Conservation (phyloP, 2,797 vertebrate genomes). For the Trachurus trachurus region DNA sequence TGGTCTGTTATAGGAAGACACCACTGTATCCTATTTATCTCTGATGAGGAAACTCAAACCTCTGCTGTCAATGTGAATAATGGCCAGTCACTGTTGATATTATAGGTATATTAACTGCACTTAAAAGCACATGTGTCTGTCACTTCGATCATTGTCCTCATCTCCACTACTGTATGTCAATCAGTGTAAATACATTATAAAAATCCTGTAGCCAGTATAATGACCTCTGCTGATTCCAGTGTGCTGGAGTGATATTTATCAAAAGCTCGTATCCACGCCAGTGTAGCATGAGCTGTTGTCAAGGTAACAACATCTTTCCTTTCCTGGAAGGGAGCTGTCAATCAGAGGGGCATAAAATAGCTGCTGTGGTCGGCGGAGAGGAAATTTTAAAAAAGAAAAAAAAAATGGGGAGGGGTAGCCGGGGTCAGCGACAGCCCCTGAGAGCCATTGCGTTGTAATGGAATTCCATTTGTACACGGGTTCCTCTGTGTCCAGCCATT, state of each 20-base stretch:
- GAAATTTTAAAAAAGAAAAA: background rate
- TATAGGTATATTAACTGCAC: constrained; percentile 70
- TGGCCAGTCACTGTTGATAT: constrained; percentile 84
- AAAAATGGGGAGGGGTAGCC: no score
- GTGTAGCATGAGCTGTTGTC: constrained; percentile 73
- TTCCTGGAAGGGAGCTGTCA: constrained; percentile 53
- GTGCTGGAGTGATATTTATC: constrained; percentile 51
- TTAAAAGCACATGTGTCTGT: constrained; percentile 78
- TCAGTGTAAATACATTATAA: constrained; percentile 59
- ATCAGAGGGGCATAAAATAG: constrained; percentile 42
- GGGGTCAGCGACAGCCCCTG: constrained; percentile 20
- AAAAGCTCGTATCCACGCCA: constrained; percentile 40
- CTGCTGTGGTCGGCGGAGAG: constrained; percentile 6
- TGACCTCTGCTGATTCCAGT: constrained; percentile 47
- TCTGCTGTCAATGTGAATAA: constrained; percentile 79
- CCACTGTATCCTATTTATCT: constrained; percentile 53
- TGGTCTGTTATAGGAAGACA: constrained; percentile 46
- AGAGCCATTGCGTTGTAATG: constrained; percentile 62
- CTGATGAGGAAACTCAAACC: constrained; percentile 49
- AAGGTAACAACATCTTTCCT: constrained; percentile 63
- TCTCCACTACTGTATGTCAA: constrained; percentile 33
- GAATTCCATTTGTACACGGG: constrained; percentile 69
- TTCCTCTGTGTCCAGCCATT: constrained; percentile 54
- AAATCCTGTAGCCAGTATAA: constrained; percentile 54
- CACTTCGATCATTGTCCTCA: constrained; percentile 41